These are phyloP conservation scores for Scaptomyza flava DNA, from an alignment of 2,888 invertebrate genomes.

Conservation along the genomic window DNA sequence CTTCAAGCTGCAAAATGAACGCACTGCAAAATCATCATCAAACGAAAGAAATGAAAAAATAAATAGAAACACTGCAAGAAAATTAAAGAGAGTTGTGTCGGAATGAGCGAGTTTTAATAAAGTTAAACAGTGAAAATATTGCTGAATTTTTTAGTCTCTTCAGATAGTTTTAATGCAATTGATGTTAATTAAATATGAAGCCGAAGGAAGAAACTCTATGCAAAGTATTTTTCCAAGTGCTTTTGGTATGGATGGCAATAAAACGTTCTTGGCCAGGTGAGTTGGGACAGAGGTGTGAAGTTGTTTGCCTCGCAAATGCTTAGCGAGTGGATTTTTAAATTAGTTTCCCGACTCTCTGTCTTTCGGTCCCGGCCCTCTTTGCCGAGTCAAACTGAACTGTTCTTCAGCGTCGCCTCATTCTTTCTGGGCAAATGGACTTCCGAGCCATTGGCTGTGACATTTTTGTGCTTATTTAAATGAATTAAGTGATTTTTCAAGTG, in stretches of 20 bases:
- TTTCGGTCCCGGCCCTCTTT: not conserved
- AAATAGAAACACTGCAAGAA: conserved; percentile 46
- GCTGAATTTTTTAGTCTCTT: too few species aligned
- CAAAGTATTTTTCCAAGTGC: not conserved
- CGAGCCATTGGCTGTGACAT: conserved; percentile 60
- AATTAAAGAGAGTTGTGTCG: not conserved
- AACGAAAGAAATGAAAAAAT: conserved; percentile 74
- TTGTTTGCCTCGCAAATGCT: conserved; percentile 51
- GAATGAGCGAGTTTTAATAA: too few species aligned
- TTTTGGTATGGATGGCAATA: not conserved
- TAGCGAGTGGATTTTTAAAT: conserved; percentile 80
- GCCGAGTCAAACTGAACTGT: conserved; percentile 26
- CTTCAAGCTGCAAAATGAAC: conserved; percentile 4
- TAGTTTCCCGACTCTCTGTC: conserved; percentile 63
- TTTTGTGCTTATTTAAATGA: conserved; percentile 80
- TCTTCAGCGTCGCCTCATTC: conserved; percentile 37
- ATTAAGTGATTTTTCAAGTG: conserved; percentile 81
- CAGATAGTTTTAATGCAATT: too few species aligned
- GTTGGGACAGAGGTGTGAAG: not conserved
- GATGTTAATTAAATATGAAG: too few species aligned
- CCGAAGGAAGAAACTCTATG: not conserved
- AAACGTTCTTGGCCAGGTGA: conserved; percentile 19
- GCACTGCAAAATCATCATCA: conserved; percentile 71
- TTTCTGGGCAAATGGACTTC: conserved; percentile 58
- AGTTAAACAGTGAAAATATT: too few species aligned